Evolutionary conservation across 2,888 invertebrate genomes (phyloP).

Genomic region (Phasia obesa): DNA sequence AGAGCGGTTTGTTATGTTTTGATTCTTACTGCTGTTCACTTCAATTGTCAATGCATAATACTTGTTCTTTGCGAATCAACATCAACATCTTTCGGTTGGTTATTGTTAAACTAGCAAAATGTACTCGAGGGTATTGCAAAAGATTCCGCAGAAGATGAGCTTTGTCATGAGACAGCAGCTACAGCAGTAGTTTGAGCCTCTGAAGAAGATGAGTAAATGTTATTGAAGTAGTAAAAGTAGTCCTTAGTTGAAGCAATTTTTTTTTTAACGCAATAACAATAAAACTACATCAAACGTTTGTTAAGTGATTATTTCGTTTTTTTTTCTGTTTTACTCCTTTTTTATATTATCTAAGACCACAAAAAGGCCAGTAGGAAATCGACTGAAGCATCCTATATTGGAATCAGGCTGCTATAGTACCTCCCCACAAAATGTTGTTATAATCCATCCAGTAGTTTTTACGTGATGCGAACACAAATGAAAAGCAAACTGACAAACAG

Average conservation of each 20-base stretch:
- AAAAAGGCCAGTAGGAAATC: slow-evolving; percentile 24
- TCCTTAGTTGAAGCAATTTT: slow-evolving; percentile 21
- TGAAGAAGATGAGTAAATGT: slow-evolving; percentile 43
- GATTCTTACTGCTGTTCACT: background rate
- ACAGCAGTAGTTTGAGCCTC: slow-evolving; percentile 21
- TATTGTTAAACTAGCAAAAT: slow-evolving; percentile 63
- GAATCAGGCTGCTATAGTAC: too few species aligned
- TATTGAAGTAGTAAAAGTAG: background rate
- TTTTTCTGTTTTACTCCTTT: background rate
- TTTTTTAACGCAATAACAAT: slow-evolving; percentile 53
- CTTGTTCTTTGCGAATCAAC: slow-evolving; percentile 24
- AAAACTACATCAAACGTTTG: slow-evolving; percentile 49
- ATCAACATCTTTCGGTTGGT: slow-evolving; percentile 41
- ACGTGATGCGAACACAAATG: too few species aligned
- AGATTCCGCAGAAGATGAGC: slow-evolving; percentile 28
- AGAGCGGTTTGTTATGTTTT: slow-evolving; percentile 11
- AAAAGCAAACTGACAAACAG: too few species aligned
- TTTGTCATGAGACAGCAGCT: slow-evolving; percentile 1
- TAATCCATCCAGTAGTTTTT: too few species aligned
- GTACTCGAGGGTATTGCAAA: slow-evolving; percentile 63
- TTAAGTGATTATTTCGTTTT: slow-evolving; percentile 36
- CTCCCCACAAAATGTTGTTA: too few species aligned
- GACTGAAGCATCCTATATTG: too few species aligned
- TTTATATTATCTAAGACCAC: background rate
- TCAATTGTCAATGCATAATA: slow-evolving; percentile 25